A percentile compares a stretch with the other conserved stretches of the same genome.
These are phyloP conservation scores for Clarias magur DNA, from an alignment of 2,113 vertebrate genomes.

Conservation along the genomic window DNA sequence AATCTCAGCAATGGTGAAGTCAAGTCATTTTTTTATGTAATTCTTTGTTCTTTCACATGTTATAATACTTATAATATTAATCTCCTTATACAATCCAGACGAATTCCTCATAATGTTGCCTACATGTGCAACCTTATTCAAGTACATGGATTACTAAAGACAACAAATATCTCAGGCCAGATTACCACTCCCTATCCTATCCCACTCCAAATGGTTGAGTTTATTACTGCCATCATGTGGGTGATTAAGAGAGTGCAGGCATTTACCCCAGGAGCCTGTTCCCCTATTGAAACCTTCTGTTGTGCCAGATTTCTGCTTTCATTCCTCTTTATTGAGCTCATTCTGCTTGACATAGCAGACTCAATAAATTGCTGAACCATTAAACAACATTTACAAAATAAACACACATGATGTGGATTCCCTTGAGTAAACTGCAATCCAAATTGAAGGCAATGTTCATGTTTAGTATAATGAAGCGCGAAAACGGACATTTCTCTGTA, in stretches of 20 bases:
- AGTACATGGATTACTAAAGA: background rate
- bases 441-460: background rate
- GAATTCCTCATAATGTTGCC: background rate
- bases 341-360: background rate
- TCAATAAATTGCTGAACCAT: background rate
- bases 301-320: conserved; percentile 29
- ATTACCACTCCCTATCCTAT: background rate
- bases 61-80: background rate
- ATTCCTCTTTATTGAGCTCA: conserved; percentile 45
- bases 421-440: background rate
- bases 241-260: background rate
- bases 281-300: background rate
- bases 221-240: background rate
- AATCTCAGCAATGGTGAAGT: background rate
- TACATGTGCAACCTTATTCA: background rate
- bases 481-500: background rate
- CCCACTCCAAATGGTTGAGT: background rate
- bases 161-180: background rate
- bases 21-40: background rate
- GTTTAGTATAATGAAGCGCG: background rate
- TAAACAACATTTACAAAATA: conserved; percentile 31
- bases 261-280: conserved; percentile 1
- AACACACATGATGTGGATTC: conserved; percentile 30
- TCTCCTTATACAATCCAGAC: background rate
- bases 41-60: background rate